Percentiles rank a stretch among this genome's conserved stretches.
Conservation (phyloP, 30 jellyfish, hydroid and myxozoan genomes). For the Turritopsis dohrnii region DNA sequence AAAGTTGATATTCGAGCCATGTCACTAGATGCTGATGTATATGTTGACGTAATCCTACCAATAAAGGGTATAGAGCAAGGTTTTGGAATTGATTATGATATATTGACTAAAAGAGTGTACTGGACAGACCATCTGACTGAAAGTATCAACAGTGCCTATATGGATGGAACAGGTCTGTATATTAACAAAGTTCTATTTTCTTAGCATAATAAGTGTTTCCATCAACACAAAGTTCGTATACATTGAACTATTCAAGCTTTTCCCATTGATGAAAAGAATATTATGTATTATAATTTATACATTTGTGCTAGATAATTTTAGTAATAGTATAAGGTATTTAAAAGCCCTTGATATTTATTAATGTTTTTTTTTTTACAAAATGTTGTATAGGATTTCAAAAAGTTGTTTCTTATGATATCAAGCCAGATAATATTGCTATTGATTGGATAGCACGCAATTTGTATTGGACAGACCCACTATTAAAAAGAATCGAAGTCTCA, state of each 20-base stretch:
- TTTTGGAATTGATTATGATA: constrained; percentile 71
- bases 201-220: no score
- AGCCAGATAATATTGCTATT: constrained; percentile 84
- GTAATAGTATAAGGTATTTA: no score
- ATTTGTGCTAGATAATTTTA: no score
- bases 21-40: constrained; percentile 73
- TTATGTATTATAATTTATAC: no score
- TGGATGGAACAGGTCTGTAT: constrained; percentile 64
- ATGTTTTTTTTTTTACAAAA: not conserved
- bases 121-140: constrained; percentile 54
- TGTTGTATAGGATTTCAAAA: constrained; percentile 23
- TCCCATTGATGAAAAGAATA: no score
- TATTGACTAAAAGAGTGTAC: constrained; percentile 53
- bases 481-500: constrained; percentile 75
- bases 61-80: constrained; percentile 54
- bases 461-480: constrained; percentile 83
- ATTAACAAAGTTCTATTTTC: not conserved
- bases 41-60: constrained; percentile 69
- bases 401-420: constrained; percentile 42
- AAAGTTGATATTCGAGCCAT: constrained; percentile 65
- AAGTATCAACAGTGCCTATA: constrained; percentile 68
- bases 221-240: no score
- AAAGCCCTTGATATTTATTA: no score
- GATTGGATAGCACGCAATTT: constrained; percentile 93
- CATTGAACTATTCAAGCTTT: no score